A percentile compares a stretch with the other conserved stretches of the same genome.
Evolutionary conservation across 2,113 vertebrate genomes (phyloP).

Genomic region (Phrynocephalus versicolor): DNA sequence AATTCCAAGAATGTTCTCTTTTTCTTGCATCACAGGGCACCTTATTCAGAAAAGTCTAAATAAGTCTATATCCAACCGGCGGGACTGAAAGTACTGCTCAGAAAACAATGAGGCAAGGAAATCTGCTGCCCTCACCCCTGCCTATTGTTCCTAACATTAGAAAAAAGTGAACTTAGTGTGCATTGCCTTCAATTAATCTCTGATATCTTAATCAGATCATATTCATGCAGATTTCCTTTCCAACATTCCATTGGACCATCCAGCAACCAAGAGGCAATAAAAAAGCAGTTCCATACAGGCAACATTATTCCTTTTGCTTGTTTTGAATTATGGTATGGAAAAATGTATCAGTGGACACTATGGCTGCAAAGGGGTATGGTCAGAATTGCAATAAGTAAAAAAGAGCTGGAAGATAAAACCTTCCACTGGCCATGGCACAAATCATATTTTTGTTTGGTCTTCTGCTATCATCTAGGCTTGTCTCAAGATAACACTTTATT

Average conservation of each 20-base stretch:
- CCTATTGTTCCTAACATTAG: neutral
- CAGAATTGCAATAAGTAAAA: neutral
- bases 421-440: neutral
- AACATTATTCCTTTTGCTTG: neutral
- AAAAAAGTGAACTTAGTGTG: neutral
- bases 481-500: neutral
- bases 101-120: neutral
- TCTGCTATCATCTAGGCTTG: neutral
- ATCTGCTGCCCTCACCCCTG: neutral
- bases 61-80: neutral
- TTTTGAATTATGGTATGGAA: neutral
- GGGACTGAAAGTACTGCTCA: neutral
- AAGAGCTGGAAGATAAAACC: neutral
- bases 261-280: neutral
- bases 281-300: neutral
- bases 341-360: too few relatives aligned
- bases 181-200: neutral
- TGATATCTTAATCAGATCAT: neutral
- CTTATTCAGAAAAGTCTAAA: neutral
- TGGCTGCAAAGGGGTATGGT: neutral
- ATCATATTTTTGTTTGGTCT: neutral
- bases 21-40: neutral
- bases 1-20: neutral
- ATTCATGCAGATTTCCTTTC: neutral
- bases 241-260: neutral